phyloP scores from a whole-genome alignment of 1,140 invertebrate genomes.

The Teleogryllus occipitalis region DNA sequence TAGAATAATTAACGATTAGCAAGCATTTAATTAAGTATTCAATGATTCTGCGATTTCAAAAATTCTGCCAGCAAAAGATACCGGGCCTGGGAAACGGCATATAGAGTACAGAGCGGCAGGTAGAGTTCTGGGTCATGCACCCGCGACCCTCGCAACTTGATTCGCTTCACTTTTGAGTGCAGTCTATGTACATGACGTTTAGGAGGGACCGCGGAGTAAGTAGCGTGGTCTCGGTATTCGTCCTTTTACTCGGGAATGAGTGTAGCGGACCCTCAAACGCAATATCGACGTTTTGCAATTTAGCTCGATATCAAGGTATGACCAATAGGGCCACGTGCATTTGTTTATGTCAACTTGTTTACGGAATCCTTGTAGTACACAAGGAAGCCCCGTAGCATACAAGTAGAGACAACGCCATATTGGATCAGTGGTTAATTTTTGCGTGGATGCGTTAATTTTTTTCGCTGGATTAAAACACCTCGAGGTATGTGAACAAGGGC shows the following conservation, averaged over 20 bases:
- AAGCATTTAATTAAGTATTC: no score
- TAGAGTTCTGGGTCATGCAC: neutral
- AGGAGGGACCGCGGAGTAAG: neutral
- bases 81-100: no score
- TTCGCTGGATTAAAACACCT: conserved; percentile 8
- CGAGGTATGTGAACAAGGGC: conserved; percentile 5
- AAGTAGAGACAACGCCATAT: conserved; percentile 31
- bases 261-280: neutral
- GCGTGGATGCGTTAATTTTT: conserved; percentile 25
- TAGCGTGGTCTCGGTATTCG: neutral
- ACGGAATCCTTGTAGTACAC: conserved; percentile 21
- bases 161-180: neutral
- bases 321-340: conserved; percentile 21
- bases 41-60: no score
- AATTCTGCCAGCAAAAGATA: no score
- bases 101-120: neutral
- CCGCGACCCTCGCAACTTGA: neutral
- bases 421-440: conserved; percentile 31
- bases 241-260: neutral
- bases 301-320: conserved; percentile 6
- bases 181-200: neutral
- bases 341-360: conserved; percentile 23
- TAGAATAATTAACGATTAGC: no score
- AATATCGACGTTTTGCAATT: neutral
- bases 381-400: conserved; percentile 23